phyloP scores from a whole-genome alignment of 2,113 vertebrate genomes.

The Hemicordylus capensis region DNA sequence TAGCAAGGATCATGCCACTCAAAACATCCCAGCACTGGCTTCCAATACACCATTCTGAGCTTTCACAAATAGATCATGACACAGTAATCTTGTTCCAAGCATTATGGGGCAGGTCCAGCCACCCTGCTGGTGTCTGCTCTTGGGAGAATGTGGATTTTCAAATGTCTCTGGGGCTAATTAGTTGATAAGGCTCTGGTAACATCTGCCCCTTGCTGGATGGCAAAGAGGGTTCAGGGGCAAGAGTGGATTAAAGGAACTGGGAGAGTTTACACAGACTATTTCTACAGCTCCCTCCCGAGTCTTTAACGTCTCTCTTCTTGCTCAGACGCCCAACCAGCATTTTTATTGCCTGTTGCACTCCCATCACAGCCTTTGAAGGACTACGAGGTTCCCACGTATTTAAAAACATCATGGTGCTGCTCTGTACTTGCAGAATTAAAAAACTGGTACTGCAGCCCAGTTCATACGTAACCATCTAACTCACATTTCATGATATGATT shows the following conservation, averaged over 20 bases:
- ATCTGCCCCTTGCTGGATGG: background rate
- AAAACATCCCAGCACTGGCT: background rate
- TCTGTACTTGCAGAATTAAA: no score
- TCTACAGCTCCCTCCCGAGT: background rate
- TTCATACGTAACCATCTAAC: no score
- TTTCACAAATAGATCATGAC: background rate
- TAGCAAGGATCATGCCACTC: background rate
- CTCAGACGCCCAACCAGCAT: background rate
- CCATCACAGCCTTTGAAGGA: no score
- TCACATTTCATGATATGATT: no score
- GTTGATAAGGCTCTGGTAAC: background rate
- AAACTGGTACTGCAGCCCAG: no score
- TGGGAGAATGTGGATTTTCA: background rate
- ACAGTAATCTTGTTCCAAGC: background rate
- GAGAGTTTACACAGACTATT: background rate
- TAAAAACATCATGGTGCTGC: no score
- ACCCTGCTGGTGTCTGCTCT: background rate
- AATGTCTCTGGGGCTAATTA: background rate
- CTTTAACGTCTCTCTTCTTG: background rate
- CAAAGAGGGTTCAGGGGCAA: background rate
- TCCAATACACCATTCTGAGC: background rate
- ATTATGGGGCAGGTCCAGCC: background rate
- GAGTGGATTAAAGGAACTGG: background rate
- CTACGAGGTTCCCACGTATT: no score
- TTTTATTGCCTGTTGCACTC: no score